A percentile compares a stretch with the other conserved stretches of the same genome.
phyloP scores from a whole-genome alignment of 2,113 vertebrate genomes.

The Sardina pilchardus region DNA sequence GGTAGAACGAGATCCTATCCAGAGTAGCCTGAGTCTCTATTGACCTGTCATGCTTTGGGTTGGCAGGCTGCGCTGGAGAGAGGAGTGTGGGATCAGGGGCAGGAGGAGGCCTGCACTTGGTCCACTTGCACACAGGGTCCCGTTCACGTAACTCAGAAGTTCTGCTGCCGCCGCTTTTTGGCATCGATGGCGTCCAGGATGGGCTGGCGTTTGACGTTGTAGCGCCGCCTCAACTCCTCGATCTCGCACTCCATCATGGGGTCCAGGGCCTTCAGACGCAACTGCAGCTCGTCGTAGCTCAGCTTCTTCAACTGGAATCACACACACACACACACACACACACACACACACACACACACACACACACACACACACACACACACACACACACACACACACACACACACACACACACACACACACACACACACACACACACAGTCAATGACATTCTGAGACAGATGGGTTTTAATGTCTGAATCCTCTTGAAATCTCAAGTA shows the following conservation, averaged over 20 bases:
- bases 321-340: not conserved
- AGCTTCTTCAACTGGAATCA: conserved; percentile 85
- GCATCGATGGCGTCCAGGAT: conserved; percentile 96
- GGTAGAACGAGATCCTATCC: not conserved
- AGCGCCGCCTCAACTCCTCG: conserved; percentile 91
- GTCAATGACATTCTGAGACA: not conserved
- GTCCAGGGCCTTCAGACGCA: conserved; percentile 90
- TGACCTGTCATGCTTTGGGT: not conserved
- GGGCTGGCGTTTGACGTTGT: conserved; percentile 91
- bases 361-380: conserved; percentile 22
- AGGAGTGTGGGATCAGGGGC: not conserved
- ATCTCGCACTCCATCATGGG: conserved; percentile 98
- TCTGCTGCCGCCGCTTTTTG: conserved; percentile 93
- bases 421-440: conserved; percentile 5
- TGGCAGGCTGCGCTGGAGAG: not conserved
- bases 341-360: conserved; percentile 18
- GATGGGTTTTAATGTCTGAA: not conserved
- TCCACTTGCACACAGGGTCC: not conserved
- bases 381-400: not conserved
- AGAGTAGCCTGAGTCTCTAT: not conserved
- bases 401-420: not conserved
- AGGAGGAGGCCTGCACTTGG: not conserved
- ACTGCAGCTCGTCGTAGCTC: conserved; percentile 93
- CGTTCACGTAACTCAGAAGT: conserved; percentile 77
- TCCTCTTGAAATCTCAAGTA: not conserved